phyloP scores from a whole-genome alignment of 2,113 vertebrate genomes.

The Pica pica region DNA sequence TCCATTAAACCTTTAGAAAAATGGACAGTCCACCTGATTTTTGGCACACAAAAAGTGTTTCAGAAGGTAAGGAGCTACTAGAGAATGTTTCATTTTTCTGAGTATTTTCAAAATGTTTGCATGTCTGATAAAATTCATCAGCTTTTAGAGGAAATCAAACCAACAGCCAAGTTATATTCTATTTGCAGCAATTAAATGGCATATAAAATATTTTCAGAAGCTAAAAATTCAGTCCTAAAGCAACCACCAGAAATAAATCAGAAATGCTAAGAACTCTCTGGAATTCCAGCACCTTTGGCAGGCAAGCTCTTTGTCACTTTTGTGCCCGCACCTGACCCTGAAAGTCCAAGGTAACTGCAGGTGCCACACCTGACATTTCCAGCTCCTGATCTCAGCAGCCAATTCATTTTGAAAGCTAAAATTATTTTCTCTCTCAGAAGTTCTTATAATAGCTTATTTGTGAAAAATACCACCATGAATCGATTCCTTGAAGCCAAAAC shows the following conservation, averaged over 20 bases:
- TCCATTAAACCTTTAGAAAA: not conserved
- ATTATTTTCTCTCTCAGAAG: conserved; percentile 37
- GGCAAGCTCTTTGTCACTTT: not conserved
- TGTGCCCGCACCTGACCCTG: not conserved
- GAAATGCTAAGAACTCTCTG: not conserved
- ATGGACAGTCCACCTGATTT: not conserved
- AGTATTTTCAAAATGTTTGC: not conserved
- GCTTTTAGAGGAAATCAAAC: not conserved
- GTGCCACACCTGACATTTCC: not conserved
- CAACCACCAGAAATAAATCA: not conserved
- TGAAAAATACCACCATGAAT: conserved; percentile 47
- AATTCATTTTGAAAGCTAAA: not conserved
- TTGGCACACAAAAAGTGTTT: not conserved
- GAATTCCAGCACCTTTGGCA: not conserved
- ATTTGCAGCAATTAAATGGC: not conserved
- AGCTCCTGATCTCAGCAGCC: not conserved
- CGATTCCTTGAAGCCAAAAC: conserved; percentile 61
- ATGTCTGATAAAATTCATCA: not conserved
- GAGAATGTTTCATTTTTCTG: not conserved
- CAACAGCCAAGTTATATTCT: not conserved
- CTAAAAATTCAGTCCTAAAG: not conserved
- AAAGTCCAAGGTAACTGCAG: not conserved
- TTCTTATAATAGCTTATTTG: conserved; percentile 53
- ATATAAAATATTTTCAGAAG: not conserved
- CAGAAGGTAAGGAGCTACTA: not conserved